phyloP scores from a whole-genome alignment of 1,140 invertebrate species.

The Oppia nitens region DNA sequence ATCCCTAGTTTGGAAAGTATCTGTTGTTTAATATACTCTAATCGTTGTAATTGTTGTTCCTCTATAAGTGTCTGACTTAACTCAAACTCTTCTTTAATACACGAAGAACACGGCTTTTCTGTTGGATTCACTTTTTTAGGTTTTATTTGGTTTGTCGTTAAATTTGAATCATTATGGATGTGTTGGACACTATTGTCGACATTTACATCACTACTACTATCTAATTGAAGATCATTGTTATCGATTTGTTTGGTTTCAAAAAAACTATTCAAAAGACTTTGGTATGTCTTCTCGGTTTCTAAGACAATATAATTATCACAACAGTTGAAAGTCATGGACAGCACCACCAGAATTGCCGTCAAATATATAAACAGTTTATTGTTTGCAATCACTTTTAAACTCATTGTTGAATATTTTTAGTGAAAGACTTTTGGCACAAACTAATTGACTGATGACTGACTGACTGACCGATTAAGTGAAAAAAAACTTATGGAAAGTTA shows the following conservation, averaged over 20 bases:
- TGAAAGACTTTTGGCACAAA: no score
- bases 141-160: neutral
- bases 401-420: no score
- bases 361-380: no score
- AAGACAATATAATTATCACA: neutral
- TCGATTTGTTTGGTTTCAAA: neutral
- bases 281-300: neutral
- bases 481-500: no score
- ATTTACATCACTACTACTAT: neutral
- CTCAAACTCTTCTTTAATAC: neutral
- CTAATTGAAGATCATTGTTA: neutral
- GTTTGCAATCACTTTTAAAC: no score
- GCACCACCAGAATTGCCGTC: no score
- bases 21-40: conserved; percentile 45
- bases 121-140: neutral
- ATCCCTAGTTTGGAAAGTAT: conserved; percentile 45
- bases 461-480: no score
- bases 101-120: neutral
- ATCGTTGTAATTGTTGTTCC: conserved; percentile 10
- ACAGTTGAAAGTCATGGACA: no score
- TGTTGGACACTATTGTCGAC: neutral
- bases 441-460: no score
- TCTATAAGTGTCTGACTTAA: neutral
- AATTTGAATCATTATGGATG: neutral
- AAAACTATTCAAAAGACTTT: neutral